phyloP scores from a whole-genome alignment of 1,140 invertebrate genomes.

The Heliconius nattereri region DNA sequence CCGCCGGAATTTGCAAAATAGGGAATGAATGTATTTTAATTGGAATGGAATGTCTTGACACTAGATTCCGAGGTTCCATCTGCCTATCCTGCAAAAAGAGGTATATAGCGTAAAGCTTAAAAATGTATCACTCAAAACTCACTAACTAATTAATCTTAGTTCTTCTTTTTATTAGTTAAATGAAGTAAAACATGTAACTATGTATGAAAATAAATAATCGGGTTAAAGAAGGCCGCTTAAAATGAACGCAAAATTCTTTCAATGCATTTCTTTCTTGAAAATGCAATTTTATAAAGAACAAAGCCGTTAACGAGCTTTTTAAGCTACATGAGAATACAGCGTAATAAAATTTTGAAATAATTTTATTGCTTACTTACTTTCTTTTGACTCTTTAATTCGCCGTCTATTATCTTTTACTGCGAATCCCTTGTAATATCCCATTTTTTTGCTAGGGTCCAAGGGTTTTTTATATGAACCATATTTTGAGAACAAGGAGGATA shows the following conservation, averaged over 20 bases:
- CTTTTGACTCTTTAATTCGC: conserved; percentile 46
- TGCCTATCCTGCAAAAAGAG: no score
- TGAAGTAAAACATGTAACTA: not conserved
- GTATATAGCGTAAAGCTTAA: no score
- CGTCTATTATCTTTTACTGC: conserved; percentile 44
- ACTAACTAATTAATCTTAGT: not conserved
- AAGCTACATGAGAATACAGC: conserved; percentile 1
- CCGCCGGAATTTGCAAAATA: no score
- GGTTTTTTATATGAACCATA: conserved; percentile 10
- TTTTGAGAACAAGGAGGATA: conserved; percentile 35
- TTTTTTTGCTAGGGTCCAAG: conserved; percentile 25
- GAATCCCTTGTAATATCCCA: conserved; percentile 51
- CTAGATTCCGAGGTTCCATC: no score
- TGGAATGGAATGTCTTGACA: no score
- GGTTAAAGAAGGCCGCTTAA: not conserved
- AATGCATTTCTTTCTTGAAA: conserved; percentile 2
- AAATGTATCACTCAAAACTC: no score
- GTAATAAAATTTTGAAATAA: conserved; percentile 1
- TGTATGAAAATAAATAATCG: not conserved
- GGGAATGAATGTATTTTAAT: no score
- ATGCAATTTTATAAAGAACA: conserved; percentile 5
- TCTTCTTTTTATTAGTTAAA: not conserved
- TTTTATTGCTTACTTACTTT: conserved; percentile 49
- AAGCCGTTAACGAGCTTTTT: conserved; percentile 9
- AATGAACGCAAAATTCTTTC: conserved; percentile 10